These are phyloP conservation scores for Bubo scandiacus DNA, from an alignment of 2,113 vertebrate species.

Conservation along the genomic window DNA sequence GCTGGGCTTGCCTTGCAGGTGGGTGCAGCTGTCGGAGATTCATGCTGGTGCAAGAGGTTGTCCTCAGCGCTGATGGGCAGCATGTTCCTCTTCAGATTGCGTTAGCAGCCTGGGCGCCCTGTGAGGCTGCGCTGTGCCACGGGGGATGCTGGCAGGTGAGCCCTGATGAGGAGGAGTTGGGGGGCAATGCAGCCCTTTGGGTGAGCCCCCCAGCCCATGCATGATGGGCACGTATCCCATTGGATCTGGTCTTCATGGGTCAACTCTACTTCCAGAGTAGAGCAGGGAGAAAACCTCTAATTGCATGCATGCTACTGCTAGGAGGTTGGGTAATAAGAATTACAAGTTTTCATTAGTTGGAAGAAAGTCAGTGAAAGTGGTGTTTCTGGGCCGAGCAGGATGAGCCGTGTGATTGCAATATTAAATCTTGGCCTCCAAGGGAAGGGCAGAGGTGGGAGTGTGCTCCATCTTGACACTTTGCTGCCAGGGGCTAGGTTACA, in stretches of 20 bases:
- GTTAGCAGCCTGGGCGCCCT: background rate
- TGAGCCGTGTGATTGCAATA: background rate
- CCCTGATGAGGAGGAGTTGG: fast-evolving
- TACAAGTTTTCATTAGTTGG: background rate
- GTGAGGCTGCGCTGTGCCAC: background rate
- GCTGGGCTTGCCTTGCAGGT: background rate
- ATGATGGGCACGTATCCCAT: fast-evolving
- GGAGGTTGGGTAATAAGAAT: background rate
- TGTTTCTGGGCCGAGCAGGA: background rate
- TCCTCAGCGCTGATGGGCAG: background rate
- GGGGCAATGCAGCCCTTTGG: background rate
- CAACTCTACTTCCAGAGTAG: background rate
- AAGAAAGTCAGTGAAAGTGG: background rate
- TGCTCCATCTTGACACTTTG: background rate
- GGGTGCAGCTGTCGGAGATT: background rate
- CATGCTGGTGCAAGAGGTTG: fast-evolving
- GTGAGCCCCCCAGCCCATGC: background rate
- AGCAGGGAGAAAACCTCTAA: background rate
- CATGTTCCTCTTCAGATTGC: background rate
- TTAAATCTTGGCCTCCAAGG: background rate
- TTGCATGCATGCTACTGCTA: background rate
- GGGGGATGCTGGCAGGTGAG: slow-evolving; percentile 43
- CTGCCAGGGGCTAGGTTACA: background rate
- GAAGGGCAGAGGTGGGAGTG: background rate
- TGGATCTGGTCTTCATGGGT: background rate